A percentile compares a stretch with the other conserved stretches of the same genome.
These are phyloP conservation scores for Collichthys lucidus DNA, from an alignment of 2,113 vertebrate species.

Conservation along the genomic window DNA sequence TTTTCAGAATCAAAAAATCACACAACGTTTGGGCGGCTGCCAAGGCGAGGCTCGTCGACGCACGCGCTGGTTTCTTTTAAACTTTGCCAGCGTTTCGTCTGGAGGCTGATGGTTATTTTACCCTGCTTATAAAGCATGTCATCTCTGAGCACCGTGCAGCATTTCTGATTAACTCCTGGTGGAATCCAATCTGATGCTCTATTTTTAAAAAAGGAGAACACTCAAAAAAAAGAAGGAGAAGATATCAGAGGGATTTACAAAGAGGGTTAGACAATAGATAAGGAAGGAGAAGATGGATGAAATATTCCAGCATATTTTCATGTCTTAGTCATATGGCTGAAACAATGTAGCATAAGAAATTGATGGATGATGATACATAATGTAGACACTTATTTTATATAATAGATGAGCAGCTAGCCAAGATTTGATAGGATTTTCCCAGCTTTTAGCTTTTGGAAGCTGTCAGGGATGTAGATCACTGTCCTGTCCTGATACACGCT, in stretches of 20 bases:
- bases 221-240: conserved; percentile 12
- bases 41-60: conserved; percentile 14
- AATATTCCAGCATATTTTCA: not conserved
- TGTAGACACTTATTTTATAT: not conserved
- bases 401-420: conserved; percentile 1
- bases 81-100: conserved; percentile 27
- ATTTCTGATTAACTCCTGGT: conserved; percentile 64
- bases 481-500: conserved; percentile 4
- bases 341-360: not conserved
- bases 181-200: conserved; percentile 61
- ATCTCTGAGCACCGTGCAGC: conserved; percentile 44
- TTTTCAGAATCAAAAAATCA: not conserved
- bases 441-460: conserved; percentile 5
- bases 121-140: conserved; percentile 45
- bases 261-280: conserved; percentile 45
- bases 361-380: not conserved
- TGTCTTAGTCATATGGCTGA: not conserved
- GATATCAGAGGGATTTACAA: conserved; percentile 39
- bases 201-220: conserved; percentile 40
- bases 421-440: not conserved
- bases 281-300: not conserved
- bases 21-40: not conserved
- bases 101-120: conserved; percentile 57
- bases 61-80: conserved; percentile 13
- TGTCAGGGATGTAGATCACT: not conserved